Percentiles rank a stretch among this genome's conserved stretches.
These are phyloP conservation scores for Nyleta sp. DNA, from an alignment of 2,888 invertebrate species.

Conservation along the genomic window DNA sequence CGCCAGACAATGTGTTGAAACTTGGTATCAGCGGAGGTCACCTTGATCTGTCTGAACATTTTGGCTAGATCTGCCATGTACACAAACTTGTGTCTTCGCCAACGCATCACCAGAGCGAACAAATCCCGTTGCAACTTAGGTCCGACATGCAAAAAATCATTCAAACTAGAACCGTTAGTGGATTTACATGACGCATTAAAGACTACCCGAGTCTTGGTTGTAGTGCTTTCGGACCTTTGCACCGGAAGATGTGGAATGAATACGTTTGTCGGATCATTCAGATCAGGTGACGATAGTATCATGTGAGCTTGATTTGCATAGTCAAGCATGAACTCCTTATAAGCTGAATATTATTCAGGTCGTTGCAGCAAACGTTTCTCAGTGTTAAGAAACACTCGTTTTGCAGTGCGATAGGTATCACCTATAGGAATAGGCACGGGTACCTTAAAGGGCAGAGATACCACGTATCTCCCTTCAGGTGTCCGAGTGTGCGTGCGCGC, in stretches of 20 bases:
- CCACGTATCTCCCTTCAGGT: too few relatives aligned
- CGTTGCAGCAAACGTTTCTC: neutral
- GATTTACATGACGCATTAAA: constrained; percentile 17
- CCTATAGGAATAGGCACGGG: too few relatives aligned
- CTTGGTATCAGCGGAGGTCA: neutral
- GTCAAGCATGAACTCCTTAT: neutral
- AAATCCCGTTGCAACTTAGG: constrained; percentile 8
- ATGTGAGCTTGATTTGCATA: neutral
- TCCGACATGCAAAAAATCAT: constrained; percentile 10
- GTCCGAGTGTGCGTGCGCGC: too few relatives aligned
- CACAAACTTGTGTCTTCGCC: neutral
- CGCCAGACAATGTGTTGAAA: constrained; percentile 6
- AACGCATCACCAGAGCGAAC: neutral
- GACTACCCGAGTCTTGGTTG: constrained; percentile 8
- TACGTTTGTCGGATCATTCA: neutral
- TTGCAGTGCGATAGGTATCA: too few relatives aligned
- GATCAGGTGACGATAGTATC: neutral
- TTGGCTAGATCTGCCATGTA: constrained; percentile 5
- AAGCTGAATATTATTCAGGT: too few relatives aligned
- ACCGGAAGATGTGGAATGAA: constrained; percentile 17
- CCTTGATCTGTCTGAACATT: constrained; percentile 12
- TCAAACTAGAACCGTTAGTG: neutral
- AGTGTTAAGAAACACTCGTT: too few relatives aligned
- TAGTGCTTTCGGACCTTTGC: neutral
- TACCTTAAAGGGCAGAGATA: too few relatives aligned